Evolutionary conservation across 2,113 vertebrate species (phyloP), one percentile per base, ranked within the genome.

Genomic region (Bos indicus): DNA sequence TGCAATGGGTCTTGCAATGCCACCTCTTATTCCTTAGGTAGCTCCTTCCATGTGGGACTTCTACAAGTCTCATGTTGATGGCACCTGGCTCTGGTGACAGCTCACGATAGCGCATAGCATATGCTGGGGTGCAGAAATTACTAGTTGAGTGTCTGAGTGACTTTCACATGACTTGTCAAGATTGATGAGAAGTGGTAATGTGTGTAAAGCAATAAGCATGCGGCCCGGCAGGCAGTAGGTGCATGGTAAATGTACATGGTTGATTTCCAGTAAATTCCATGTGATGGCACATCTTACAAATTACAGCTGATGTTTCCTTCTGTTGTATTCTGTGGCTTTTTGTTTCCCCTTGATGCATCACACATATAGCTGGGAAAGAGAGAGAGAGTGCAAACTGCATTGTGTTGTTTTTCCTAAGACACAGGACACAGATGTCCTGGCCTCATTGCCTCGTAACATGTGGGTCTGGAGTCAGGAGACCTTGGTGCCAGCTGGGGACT

Each of bases 221-320:
- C 0, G 1, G 9, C n/a, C 43, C 43, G 21, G 59, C 52, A 86
- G 30, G 74, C 80, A 26, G n/a, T 7, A 81, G 71, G 33, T 64
- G 16, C 14, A 0, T 46, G 16, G 57, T 83, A 85, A 85, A 85
- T n/a, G 36, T 40, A 57, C 46, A 30, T n/a, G 30, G 33, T n/a
- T 81, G 13, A 56, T 71, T 94, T 91, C 82, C 25, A 80, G 54
- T 52, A 82, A 81, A 59, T 94, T 84, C 52, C 25, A 3, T 7
- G 60, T 90, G 33, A 77, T 26, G 46, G 33, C 21, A 1, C 88
- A 28, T 30, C 57, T 97, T 46, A 62, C 88, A 81, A 43, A 36
- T 59, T 13, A 54, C 33, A 94, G 48, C 21, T 83, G 48, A 51
- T 86, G 19, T 89, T 91, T 60, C 83, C 80, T 94, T 80, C 57